Base-by-base conservation (phyloP, 53 echinoderm and acorn worm species). In the Holothuria scabra region DNA sequence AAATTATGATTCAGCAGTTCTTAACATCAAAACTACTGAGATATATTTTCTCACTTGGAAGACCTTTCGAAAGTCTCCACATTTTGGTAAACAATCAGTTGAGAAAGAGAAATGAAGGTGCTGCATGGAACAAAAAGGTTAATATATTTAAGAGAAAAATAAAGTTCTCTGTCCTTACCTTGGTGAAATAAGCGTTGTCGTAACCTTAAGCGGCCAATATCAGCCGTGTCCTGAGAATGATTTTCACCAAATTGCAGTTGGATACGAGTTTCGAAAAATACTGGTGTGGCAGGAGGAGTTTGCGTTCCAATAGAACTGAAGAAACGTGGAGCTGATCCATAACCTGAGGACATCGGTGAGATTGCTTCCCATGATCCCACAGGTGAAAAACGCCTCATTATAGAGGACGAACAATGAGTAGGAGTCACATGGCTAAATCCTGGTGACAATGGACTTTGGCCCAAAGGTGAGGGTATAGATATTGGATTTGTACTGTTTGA, bases 261-360 rank as follows among this genome's bases (percentile, higher is more conserved):
- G 67, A 89, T 89, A 7, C 78, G 85, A 30, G 90, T 89, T 81
- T 89, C 90, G 21, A 81, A 62, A 46, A 85, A 69, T 70, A 89
- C 86, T 48, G 90, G 90, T 26, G 90, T 85, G 59, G 85, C 72
- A 58, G 90, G 90, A 70, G 90, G 90, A 20, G 90, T 89, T 81
- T 89, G 90, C 22, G 90, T 89, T 49, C 80, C 78, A 37, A 85
- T 72, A 58, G 81, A 68, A 70, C 35, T 80, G 65, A 81, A 81
- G 81, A 89, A 89, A 16, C 90, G 71, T 32, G 91, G 91, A 3
- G 91, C 91, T 28, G 91, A 91, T 57, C 91, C 91, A 46, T 91
- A 91, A 5, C 91, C 91, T n/a, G 91, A 91, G 48, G 91, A 91
- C 69, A 91, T 56, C 1, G 91, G 91, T 23, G 91, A 91, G 10